Base-by-base conservation (phyloP, 1,140 invertebrate genomes). In the Drosophila murphyi region DNA sequence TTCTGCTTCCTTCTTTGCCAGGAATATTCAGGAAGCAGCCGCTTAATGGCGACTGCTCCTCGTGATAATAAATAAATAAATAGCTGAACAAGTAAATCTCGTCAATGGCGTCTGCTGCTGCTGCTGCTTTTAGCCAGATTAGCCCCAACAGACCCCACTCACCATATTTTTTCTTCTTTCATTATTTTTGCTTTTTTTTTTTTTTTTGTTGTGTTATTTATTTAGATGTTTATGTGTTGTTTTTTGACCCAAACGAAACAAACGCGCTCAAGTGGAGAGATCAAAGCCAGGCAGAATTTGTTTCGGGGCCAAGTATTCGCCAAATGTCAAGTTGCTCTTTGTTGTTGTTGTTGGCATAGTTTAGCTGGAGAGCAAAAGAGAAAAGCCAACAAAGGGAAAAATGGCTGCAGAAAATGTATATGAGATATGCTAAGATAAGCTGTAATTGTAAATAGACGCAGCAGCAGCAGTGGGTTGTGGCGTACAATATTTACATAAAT, bases 61-160 rank as follows among this genome's bases (percentile, higher is more conserved):
- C 31, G 39, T 60, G 54, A 70, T 77, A 83, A 78, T 77, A 82
- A 82, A 82, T 72, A 80, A 47, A 76, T 77, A 63, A 76, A 63
- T 76, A 76, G 68, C 54, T 41, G 48, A 60, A 52, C 55, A 61
- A 69, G 50, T 69, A 73, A 69, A 73, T 73, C 56, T 47, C 56
- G 50, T 73, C 55, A 72, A 72, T 72, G 63, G 70, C 63, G 63
- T 47, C 71, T 60, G 65, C 55, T 63, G 60, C 43, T 20, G 34
- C 60, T 28, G 48, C 59, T 62, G 57, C 72, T 75, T 71, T 71
- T 75, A 70, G 72, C 67, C 72, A 75, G 57, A 75, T 75, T 75
- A 75, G 72, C 72, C 35, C 28, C 29, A 34, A 8, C 12, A 39
- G 51, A 41, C 48, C 59, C 59, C 47, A 62, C 20, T 72, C 37